Percentiles rank a stretch among this genome's conserved stretches.
Evolutionary conservation across 2,113 vertebrate genomes (phyloP).

Genomic region (Polyodon spathula): DNA sequence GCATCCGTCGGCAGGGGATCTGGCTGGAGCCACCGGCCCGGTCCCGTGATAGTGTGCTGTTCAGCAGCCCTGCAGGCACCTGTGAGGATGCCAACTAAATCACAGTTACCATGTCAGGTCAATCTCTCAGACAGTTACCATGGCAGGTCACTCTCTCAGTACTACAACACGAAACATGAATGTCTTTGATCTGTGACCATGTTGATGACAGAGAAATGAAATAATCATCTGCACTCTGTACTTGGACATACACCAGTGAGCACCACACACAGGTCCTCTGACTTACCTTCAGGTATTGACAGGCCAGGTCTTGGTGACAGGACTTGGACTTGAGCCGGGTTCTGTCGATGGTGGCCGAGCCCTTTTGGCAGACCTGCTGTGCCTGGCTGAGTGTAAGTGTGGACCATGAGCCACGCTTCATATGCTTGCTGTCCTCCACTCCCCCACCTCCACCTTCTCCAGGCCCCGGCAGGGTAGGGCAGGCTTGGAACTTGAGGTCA

Average conservation of each 20-base stretch:
- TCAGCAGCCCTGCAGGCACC: slow-evolving; percentile 81
- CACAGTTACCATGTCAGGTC: slow-evolving; percentile 11
- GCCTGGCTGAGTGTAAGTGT: slow-evolving; percentile 87
- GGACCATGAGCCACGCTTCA: slow-evolving; percentile 93
- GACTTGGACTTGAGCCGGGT: slow-evolving; percentile 94
- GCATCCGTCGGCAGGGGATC: slow-evolving; percentile 94
- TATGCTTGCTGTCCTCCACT: slow-evolving; percentile 68
- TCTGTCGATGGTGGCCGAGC: slow-evolving; percentile 87
- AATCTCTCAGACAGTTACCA: slow-evolving; percentile 13
- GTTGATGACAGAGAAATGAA: no score
- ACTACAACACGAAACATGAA: no score
- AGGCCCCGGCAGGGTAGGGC: slow-evolving; percentile 52
- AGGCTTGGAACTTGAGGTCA: slow-evolving; percentile 58
- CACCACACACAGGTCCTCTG: no score
- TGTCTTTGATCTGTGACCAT: no score
- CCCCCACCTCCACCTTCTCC: slow-evolving; percentile 29
- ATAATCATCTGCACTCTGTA: no score
- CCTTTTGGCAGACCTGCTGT: slow-evolving; percentile 84
- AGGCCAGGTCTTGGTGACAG: slow-evolving; percentile 87
- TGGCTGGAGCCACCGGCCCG: slow-evolving; percentile 59
- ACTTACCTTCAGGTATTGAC: slow-evolving; percentile 91
- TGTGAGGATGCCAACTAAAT: slow-evolving; percentile 26
- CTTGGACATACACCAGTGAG: no score
- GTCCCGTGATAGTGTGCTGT: slow-evolving; percentile 67
- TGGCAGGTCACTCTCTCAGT: slow-evolving; percentile 9